Evolutionary conservation across 2,888 invertebrate species (phyloP), one percentile per base, ranked within the genome.

Genomic region (Drosophila percnosoma): DNA sequence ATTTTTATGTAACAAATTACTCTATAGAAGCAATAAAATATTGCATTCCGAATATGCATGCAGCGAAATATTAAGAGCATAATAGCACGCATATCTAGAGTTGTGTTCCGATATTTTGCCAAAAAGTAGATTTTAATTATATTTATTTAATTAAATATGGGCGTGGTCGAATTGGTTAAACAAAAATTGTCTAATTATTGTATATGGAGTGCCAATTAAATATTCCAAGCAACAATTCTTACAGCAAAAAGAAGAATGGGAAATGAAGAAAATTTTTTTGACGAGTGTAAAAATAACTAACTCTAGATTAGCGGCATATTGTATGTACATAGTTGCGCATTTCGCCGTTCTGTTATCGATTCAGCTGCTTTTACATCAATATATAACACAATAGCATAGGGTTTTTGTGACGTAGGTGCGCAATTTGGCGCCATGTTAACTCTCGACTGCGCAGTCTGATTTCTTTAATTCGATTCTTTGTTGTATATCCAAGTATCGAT

Each of bases 401-500:
- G 7, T 21, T 45, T 45, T 45, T 45, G 15, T 24, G 21, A 45
- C 21, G 21, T 15, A 21, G 33, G 21, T 53, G 53, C 53, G 53
- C 33, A 34, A 8, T 5, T 15, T 10, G 15, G 21, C 21, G 21
- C 15, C 33, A 24, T 53, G 34, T 34, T 34, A 34, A 53, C 34
- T 53, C 34, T 15, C 5, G 11, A 11, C 34, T 53, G 54, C 54
- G 54, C 36, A 24, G 18, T 27, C 11, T 55, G 13, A 27, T 27
- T 6, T 38, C 27, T 13, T 18, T 18, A 7, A 38, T 38, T n/a
- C 7, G 40, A 29, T 1, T 31, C 29, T 4, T n/a, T 38, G 11
- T 6, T 42, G 31, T 21, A n/a, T 24, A 38, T 13, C 11, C 7
- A 45, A 62, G 8, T 62, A 57, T 62, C 62, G 62, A 62, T 57